A percentile compares a stretch with the other conserved stretches of the same genome.
These are phyloP conservation scores for Sarcophaga subvicina DNA, from an alignment of 2,888 invertebrate species.

Conservation along the genomic window DNA sequence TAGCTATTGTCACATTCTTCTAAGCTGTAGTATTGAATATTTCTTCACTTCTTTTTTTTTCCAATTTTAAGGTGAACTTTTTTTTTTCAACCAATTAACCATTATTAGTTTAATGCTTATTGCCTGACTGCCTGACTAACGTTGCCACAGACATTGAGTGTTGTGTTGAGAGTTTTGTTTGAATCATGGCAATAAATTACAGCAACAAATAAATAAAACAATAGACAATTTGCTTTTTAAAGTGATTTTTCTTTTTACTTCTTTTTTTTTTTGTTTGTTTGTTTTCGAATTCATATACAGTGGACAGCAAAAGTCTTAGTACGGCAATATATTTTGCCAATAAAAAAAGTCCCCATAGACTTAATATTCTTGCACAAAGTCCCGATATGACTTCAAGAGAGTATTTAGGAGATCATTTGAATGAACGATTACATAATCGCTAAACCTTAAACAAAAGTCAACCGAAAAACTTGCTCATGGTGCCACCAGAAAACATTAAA, in stretches of 20 bases:
- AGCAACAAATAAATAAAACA: slow-evolving; percentile 23
- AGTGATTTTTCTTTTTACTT: not conserved
- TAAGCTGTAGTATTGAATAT: slow-evolving; percentile 12
- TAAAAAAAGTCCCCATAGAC: too few relatives aligned
- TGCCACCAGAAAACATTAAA: too few relatives aligned
- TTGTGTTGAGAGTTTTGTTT: slow-evolving; percentile 3
- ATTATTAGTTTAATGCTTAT: slow-evolving; percentile 41
- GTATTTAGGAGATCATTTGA: too few relatives aligned
- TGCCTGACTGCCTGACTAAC: not conserved
- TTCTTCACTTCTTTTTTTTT: slow-evolving; percentile 16
- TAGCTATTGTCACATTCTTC: slow-evolving; percentile 42
- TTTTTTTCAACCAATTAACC: slow-evolving; percentile 46
- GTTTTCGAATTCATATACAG: not conserved
- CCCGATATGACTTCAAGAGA: too few relatives aligned
- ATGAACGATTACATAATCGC: too few relatives aligned
- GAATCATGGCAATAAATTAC: not conserved
- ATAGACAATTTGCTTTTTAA: slow-evolving; percentile 46
- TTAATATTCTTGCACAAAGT: too few relatives aligned
- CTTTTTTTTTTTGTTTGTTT: not conserved
- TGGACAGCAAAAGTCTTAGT: too few relatives aligned
- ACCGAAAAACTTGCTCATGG: too few relatives aligned
- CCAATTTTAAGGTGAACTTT: slow-evolving; percentile 20
- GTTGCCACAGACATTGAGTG: not conserved
- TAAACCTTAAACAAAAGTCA: too few relatives aligned
- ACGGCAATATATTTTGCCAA: too few relatives aligned